A percentile compares a stretch with the other conserved stretches of the same genome.
These are phyloP conservation scores for Myotis vivesi DNA, from an alignment of 2,797 vertebrate species.

Conservation along the genomic window DNA sequence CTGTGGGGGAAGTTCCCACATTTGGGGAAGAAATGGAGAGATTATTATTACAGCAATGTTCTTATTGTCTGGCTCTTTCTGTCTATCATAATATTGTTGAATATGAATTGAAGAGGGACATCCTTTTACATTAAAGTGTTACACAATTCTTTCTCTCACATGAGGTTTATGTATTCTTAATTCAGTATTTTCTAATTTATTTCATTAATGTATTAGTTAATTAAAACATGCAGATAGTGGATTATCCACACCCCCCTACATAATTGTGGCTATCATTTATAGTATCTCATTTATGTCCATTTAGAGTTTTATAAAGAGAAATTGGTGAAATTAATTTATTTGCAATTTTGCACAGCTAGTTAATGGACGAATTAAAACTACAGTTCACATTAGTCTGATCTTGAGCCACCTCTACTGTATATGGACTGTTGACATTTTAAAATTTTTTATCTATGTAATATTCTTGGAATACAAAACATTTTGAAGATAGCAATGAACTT, in stretches of 20 bases:
- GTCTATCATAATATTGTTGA: background rate
- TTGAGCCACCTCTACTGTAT: background rate
- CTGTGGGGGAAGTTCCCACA: background rate
- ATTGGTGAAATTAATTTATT: background rate
- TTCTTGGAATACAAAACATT: background rate
- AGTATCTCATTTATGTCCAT: background rate
- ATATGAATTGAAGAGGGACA: background rate
- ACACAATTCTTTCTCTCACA: background rate
- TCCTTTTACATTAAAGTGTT: background rate
- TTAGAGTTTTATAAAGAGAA: background rate
- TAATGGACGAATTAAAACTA: background rate
- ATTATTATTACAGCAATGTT: fast-evolving
- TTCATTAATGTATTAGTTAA: background rate
- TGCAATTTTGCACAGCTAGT: background rate
- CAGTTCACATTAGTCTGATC: background rate
- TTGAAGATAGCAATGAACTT: background rate
- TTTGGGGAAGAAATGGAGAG: background rate
- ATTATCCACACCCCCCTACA: no score
- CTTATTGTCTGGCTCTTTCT: background rate
- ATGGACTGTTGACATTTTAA: background rate
- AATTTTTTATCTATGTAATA: background rate
- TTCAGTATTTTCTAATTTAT: background rate
- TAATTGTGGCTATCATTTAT: background rate
- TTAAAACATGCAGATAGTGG: background rate
- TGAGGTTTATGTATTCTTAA: background rate